phyloP scores from a whole-genome alignment of 2,888 invertebrate species.

The Drosophila mulleri region DNA sequence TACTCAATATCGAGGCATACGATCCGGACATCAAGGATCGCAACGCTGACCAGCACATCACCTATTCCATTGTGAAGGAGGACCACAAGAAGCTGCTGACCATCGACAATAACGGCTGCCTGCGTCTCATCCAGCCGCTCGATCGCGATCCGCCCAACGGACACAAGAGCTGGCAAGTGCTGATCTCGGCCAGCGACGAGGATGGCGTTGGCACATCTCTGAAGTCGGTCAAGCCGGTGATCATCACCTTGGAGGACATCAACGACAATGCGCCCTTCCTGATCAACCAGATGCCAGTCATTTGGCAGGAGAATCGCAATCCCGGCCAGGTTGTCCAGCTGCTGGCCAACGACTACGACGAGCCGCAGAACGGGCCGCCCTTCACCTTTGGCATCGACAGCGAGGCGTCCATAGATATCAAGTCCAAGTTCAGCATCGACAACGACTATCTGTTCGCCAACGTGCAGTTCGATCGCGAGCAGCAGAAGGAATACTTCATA shows the following conservation, averaged over 20 bases:
- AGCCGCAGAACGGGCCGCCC: conserved; percentile 93
- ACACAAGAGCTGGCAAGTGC: conserved; percentile 91
- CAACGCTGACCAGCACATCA: conserved; percentile 91
- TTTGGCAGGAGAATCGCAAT: conserved; percentile 92
- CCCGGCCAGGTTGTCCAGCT: conserved; percentile 90
- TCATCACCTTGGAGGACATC: conserved; percentile 90
- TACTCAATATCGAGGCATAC: conserved; percentile 90
- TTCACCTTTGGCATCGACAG: conserved; percentile 88
- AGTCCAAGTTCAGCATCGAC: conserved; percentile 90
- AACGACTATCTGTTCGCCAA: conserved; percentile 89
- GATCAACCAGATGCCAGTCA: conserved; percentile 91
- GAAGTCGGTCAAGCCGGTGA: conserved; percentile 89
- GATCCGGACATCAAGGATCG: conserved; percentile 94
- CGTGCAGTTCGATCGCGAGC: conserved; percentile 93
- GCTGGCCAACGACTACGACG: conserved; percentile 92
- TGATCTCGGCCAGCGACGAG: conserved; percentile 91
- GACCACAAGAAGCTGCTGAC: conserved; percentile 90
- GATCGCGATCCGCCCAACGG: conserved; percentile 96
- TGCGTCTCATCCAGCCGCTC: conserved; percentile 88
- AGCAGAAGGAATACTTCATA: conserved; percentile 93
- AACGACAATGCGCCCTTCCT: conserved; percentile 97
- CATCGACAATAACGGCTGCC: conserved; percentile 91
- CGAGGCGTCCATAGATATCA: conserved; percentile 89
- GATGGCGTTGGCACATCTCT: conserved; percentile 88
- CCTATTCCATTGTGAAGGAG: conserved; percentile 90